Base-by-base conservation (phyloP, 2,113 vertebrate species). In the Lophotis ruficrista region DNA sequence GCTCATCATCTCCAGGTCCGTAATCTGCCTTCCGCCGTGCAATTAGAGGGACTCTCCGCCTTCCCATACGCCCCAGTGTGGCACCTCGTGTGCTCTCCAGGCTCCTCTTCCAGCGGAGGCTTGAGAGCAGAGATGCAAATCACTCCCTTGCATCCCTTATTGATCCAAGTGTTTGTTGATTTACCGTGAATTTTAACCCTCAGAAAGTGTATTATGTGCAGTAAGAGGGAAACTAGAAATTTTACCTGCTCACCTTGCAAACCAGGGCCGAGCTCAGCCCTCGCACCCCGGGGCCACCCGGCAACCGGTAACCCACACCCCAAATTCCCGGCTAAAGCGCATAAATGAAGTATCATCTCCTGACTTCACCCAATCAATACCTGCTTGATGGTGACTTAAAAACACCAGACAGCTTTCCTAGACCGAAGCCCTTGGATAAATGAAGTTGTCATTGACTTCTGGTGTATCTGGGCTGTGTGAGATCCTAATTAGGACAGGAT, bases 371-470 rank as follows among this genome's bases (percentile, higher is more conserved):
- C 0, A 79, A 96, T 97, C 95, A 69, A 96, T 97, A 95, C 47
- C 78, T 47, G 17, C 95, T 96, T 96, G 96, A 96, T 94, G 95
- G 92, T 93, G 92, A 96, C 95, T 97, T 96, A 92, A 96, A 97
- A 97, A 95, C 95, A 94, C 77, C 86, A 92, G 96, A 93, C 96
- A 97, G 96, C 95, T 94, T 83, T 70, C 73, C 95, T 57, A 79
- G 92, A 51, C 83, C 24, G 45, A 69, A 93, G 94, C 91, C 90
- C 87, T 89, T 65, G 90, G 94, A 96, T 95, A 96, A 97, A 97
- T 97, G 96, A 97, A 97, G 95, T 97, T 97, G 96, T 97, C 96
- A 96, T 96, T 97, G 96, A 95, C 96, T 97, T 89, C 93, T 96
- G 94, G 89, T 96, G 94, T 95, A 94, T 94, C 93, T 94, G 94